Conservation (phyloP, 2,797 vertebrate genomes). For the Lacerta viridis region DNA sequence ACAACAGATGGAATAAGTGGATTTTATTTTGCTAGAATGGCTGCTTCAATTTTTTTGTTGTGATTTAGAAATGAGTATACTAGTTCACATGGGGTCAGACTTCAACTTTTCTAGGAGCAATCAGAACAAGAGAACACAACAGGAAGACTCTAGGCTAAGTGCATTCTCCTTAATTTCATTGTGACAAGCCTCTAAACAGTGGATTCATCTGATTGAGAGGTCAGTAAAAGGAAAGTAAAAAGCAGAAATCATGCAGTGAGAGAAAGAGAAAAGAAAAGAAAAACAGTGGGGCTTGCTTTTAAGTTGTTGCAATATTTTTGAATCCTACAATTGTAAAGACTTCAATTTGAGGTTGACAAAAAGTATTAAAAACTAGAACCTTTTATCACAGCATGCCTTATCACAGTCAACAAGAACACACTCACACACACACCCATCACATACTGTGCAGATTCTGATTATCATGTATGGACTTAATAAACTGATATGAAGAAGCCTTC, state of each 20-base stretch:
- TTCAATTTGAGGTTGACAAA: not conserved
- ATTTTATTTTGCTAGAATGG: not conserved
- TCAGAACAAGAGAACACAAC: not conserved
- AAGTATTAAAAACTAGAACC: not conserved
- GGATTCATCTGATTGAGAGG: constrained; percentile 38
- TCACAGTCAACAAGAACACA: not conserved
- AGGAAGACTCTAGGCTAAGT: constrained; percentile 5
- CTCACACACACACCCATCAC: not conserved
- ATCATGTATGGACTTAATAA: not conserved
- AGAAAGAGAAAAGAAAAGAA: not conserved
- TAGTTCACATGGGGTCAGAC: constrained; percentile 15
- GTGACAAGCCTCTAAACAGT: constrained; percentile 22
- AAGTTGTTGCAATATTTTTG: not conserved
- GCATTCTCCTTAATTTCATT: constrained; percentile 27
- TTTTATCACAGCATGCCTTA: constrained; percentile 29
- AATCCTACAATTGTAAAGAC: constrained; percentile 38
- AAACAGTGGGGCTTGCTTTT: constrained; percentile 28
- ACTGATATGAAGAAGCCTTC: not conserved
- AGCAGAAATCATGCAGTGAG: not conserved
- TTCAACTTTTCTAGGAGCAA: not conserved
- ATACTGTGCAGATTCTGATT: not conserved
- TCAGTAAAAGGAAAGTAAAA: not conserved
- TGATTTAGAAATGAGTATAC: not conserved
- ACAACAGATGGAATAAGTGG: not conserved
- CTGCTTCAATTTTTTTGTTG: not conserved